phyloP scores from a whole-genome alignment of 2,797 vertebrate genomes.

The Danio choprae region DNA sequence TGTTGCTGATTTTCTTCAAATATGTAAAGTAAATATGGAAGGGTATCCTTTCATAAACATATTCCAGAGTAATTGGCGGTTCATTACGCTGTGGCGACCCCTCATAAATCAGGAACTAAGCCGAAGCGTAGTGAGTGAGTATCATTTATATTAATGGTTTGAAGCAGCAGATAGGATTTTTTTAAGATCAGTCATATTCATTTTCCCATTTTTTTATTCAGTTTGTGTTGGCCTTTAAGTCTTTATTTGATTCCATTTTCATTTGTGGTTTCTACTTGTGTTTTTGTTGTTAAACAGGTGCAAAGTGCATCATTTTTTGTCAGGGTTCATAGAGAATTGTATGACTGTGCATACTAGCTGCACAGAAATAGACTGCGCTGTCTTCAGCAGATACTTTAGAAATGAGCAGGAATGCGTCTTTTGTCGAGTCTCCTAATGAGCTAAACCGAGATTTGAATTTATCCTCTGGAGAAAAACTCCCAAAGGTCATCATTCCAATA shows the following conservation, averaged over 20 bases:
- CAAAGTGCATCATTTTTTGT: conserved; percentile 61
- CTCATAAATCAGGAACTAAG: too few relatives aligned
- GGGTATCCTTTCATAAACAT: too few relatives aligned
- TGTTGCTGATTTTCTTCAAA: too few relatives aligned
- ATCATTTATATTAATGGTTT: too few relatives aligned
- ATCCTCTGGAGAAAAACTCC: conserved; percentile 24
- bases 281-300: background rate
- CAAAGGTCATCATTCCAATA: conserved; percentile 43
- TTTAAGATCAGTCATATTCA: too few relatives aligned
- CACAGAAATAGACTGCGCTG: conserved; percentile 69
- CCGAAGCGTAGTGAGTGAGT: too few relatives aligned
- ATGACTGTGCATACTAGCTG: conserved; percentile 66
- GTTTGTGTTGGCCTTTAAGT: too few relatives aligned
- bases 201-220: too few relatives aligned
- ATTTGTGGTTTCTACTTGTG: background rate
- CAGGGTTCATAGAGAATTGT: conserved; percentile 35
- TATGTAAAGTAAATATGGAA: too few relatives aligned
- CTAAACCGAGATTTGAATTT: conserved; percentile 48
- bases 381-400: conserved; percentile 47
- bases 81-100: too few relatives aligned
- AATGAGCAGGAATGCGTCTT: conserved; percentile 44
- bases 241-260: background rate
- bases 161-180: too few relatives aligned
- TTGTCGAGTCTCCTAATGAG: conserved; percentile 55
- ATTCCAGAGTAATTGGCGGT: too few relatives aligned